A percentile compares a stretch with the other conserved stretches of the same genome.
Conservation (phyloP, 1,140 invertebrate species). For the Euura lappo region DNA sequence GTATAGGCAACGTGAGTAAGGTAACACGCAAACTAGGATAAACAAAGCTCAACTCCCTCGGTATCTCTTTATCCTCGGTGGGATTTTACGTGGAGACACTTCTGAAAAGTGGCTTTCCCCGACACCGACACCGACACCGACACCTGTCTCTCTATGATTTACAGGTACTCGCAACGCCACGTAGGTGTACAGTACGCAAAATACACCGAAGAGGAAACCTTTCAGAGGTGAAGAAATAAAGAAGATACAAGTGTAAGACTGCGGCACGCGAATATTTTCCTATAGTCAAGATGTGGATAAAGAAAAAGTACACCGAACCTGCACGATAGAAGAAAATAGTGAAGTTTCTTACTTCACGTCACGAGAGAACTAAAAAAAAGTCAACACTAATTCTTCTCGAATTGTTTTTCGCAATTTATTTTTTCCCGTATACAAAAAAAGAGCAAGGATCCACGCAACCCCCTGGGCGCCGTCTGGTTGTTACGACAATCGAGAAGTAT, state of each 20-base stretch:
- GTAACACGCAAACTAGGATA: not conserved
- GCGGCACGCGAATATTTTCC: not conserved
- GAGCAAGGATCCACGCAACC: too few species aligned
- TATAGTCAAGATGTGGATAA: too few species aligned
- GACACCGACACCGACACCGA: constrained; percentile 19
- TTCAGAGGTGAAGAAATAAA: too few species aligned
- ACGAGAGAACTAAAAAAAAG: too few species aligned
- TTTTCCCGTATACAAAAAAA: too few species aligned
- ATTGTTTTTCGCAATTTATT: too few species aligned
- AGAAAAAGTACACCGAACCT: too few species aligned
- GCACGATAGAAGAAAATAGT: too few species aligned
- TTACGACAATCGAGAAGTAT: too few species aligned
- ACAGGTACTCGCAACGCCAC: constrained; percentile 25
- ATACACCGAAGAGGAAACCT: not conserved
- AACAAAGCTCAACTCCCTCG: not conserved
- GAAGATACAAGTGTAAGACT: not conserved
- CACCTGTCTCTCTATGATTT: constrained; percentile 31
- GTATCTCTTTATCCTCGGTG: not conserved
- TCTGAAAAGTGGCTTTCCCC: constrained; percentile 39
- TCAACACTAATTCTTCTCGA: too few species aligned
- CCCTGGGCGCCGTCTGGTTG: too few species aligned
- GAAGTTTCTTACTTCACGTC: too few species aligned
- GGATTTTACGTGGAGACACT: constrained; percentile 38
- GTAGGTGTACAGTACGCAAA: not conserved
- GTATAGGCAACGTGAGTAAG: not conserved